A percentile compares a stretch with the other conserved stretches of the same genome.
phyloP scores from a whole-genome alignment of 2,888 invertebrate species.

The Nemoura dubitans region DNA sequence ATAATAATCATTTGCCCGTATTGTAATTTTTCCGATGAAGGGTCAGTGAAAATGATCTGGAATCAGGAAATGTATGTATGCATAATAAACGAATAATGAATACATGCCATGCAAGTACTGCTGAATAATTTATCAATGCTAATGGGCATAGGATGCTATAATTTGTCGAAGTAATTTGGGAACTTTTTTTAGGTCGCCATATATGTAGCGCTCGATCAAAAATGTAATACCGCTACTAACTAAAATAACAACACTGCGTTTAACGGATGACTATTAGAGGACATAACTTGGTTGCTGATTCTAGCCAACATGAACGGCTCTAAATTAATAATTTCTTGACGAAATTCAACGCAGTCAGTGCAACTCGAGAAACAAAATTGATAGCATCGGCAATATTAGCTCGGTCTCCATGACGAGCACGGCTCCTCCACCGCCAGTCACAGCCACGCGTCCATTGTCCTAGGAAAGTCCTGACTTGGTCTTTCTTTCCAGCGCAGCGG shows the following conservation, averaged over 20 bases:
- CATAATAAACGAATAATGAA: not conserved
- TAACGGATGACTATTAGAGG: not conserved
- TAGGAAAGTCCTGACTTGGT: no score
- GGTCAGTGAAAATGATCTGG: not conserved
- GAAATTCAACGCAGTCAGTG: not conserved
- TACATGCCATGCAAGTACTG: slow-evolving; percentile 15
- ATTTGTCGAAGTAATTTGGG: not conserved
- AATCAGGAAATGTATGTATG: not conserved
- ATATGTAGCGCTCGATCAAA: not conserved
- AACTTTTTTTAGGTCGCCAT: not conserved
- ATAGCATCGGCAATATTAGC: no score
- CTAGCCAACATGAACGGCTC: not conserved
- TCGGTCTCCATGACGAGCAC: not conserved
- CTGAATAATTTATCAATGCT: slow-evolving; percentile 41
- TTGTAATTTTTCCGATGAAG: not conserved
- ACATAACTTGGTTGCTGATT: not conserved
- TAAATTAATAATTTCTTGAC: not conserved
- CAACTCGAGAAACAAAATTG: not conserved
- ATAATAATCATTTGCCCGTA: not conserved
- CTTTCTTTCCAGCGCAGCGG: no score
- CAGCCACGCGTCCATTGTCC: no score
- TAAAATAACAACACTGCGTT: not conserved
- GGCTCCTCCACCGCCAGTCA: not conserved
- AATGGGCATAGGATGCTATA: slow-evolving; percentile 16
- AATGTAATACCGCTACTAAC: not conserved